These are phyloP conservation scores for Periophthalmus modestus DNA, from an alignment of 2,113 vertebrate genomes.

Conservation along the genomic window DNA sequence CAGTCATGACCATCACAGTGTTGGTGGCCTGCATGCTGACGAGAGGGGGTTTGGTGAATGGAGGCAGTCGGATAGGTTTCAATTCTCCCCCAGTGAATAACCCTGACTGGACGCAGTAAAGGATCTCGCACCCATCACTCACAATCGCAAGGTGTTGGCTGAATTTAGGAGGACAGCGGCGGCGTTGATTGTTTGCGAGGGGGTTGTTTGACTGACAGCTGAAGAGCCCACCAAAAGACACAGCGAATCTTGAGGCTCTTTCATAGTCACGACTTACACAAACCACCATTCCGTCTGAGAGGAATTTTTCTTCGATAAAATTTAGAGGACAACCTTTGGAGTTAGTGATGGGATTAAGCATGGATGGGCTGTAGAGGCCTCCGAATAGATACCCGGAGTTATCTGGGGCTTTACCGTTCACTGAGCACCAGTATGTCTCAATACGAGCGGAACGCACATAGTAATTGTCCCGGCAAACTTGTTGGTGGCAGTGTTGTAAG, in stretches of 20 bases:
- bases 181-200: slow-evolving; percentile 58
- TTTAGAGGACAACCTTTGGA: slow-evolving; percentile 79
- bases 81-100: slow-evolving; percentile 79
- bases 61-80: slow-evolving; percentile 79
- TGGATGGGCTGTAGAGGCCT: slow-evolving; percentile 79
- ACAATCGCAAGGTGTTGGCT: slow-evolving; percentile 87
- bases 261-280: slow-evolving; percentile 86
- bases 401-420: slow-evolving; percentile 22
- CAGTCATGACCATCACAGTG: slow-evolving; percentile 83
- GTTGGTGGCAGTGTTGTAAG: slow-evolving; percentile 69
- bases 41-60: slow-evolving; percentile 79
- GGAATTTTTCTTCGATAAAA: slow-evolving; percentile 73
- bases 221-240: slow-evolving; percentile 90
- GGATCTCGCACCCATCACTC: slow-evolving; percentile 87
- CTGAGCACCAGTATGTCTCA: slow-evolving; percentile 82
- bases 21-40: slow-evolving; percentile 68
- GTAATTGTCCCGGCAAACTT: slow-evolving; percentile 76
- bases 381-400: slow-evolving; percentile 85
- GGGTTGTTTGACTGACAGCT: slow-evolving; percentile 86
- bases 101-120: slow-evolving; percentile 84
- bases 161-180: slow-evolving; percentile 83
- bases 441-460: slow-evolving; percentile 76
- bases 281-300: slow-evolving; percentile 79
- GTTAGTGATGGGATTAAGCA: slow-evolving; percentile 81
- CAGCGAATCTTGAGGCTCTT: slow-evolving; percentile 55